Base-by-base conservation (phyloP, 2,888 invertebrate species). In the Macrophya alboannulata region DNA sequence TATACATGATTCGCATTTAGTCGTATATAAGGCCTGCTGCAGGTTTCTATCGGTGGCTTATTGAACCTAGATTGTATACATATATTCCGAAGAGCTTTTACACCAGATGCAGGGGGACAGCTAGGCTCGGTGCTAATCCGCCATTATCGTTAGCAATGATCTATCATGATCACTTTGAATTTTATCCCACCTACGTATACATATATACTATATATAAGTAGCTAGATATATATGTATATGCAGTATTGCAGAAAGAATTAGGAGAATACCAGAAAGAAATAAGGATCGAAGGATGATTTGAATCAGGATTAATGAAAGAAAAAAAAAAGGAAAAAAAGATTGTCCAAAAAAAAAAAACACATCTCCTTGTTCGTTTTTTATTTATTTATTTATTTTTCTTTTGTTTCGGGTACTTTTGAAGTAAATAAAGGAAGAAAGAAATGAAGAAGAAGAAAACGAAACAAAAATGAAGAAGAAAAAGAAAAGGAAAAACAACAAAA, bases 91-190 rank as follows among this genome's bases (percentile, higher is more conserved):
- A 62, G 62, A 21, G 62, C 62, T 62, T 62, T 62, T 25, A 62
- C 12, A 92, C 91, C 92, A 91, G 92, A 93, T 93, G 62, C 10
- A 62, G 92, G 90, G 90, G 88, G 89, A 88, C 86, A n/a, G n/a
- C n/a, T n/a, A n/a, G n/a, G n/a, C 87, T 31, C 31, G 31, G 31
- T 31, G 90, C 90, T 92, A 91, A 93, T 92, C 92, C 91, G 87
- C 91, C 91, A 93, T 93, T 93, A 93, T 92, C 92, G 92, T 89
- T 90, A 89, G 89, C 91, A 89, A 91, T 92, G 91, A 92, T 93
- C 92, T 77, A 77, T 31, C 77, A 31, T 15, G 77, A 77, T 77
- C 77, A 55, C n/a, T 74, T 45, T 45, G 45, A 45, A 74, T 77
- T 55, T 55, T 21, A 76, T 48, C 25, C n/a, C 48, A 48, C 76